phyloP scores from a whole-genome alignment of 2,113 vertebrate genomes.

The Oriolus oriolus region DNA sequence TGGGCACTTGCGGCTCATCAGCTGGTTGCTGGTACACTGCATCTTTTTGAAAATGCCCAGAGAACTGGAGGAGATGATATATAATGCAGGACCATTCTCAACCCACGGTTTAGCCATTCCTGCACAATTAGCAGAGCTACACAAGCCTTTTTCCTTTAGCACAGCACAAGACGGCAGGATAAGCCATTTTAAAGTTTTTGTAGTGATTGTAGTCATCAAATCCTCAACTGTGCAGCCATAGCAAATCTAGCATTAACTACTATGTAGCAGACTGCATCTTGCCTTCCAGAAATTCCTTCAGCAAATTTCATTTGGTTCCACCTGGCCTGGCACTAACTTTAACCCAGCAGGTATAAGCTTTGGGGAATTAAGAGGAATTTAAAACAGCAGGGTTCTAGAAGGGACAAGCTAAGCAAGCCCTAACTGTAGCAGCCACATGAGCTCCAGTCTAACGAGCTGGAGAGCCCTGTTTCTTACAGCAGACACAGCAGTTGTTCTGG shows the following conservation, averaged over 20 bases:
- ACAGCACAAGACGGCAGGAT: not conserved
- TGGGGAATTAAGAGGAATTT: constrained; percentile 20
- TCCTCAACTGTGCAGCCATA: not conserved
- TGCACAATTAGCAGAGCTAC: not conserved
- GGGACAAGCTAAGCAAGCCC: not conserved
- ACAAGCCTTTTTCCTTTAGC: not conserved
- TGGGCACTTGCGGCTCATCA: not conserved
- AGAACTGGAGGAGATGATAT: not conserved
- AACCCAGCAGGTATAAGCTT: constrained; percentile 12
- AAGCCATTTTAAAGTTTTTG: not conserved
- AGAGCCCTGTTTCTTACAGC: not conserved
- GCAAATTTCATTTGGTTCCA: not conserved
- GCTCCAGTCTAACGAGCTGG: not conserved
- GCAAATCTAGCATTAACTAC: not conserved
- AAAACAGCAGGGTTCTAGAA: constrained; percentile 12
- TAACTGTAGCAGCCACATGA: not conserved
- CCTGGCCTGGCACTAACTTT: not conserved
- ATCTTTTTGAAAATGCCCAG: not conserved
- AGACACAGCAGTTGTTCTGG: not conserved
- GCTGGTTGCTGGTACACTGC: not conserved
- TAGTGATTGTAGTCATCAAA: not conserved
- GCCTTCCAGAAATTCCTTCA: constrained; percentile 16
- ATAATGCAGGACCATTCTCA: not conserved
- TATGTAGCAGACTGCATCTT: not conserved
- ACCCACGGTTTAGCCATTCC: not conserved